phyloP scores from a whole-genome alignment of 2,113 vertebrate genomes.

The Furnarius figulus region DNA sequence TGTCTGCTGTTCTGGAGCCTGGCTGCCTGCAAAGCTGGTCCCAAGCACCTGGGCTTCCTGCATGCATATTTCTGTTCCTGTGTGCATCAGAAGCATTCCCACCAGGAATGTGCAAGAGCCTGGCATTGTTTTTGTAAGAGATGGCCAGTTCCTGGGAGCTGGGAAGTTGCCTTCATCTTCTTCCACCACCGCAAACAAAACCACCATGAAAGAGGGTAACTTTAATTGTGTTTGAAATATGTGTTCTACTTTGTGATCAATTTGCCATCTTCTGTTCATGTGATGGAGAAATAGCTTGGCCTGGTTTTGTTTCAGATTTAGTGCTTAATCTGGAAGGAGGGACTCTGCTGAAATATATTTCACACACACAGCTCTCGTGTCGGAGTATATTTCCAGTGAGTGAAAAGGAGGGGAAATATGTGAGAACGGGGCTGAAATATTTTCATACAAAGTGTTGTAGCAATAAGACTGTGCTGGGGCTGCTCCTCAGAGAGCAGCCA shows the following conservation, averaged over 20 bases:
- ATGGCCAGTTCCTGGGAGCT: neutral
- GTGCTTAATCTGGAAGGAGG: neutral
- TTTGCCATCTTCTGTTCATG: neutral
- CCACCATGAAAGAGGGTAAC: neutral
- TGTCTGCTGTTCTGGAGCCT: neutral
- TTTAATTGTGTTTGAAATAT: neutral
- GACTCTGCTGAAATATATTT: neutral
- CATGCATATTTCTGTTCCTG: neutral
- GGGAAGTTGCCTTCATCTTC: neutral
- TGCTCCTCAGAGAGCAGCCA: neutral
- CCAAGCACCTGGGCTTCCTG: neutral
- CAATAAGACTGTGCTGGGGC: slow-evolving; percentile 40
- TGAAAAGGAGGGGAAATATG: neutral
- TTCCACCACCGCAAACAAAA: neutral
- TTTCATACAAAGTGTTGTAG: slow-evolving; percentile 15
- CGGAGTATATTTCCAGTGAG: neutral
- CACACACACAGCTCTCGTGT: accelerated
- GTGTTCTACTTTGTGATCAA: neutral
- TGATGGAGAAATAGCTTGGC: neutral
- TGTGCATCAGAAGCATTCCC: neutral
- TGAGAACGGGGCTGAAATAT: neutral
- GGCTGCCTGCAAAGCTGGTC: neutral
- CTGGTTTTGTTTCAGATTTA: neutral
- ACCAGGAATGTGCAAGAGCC: neutral
- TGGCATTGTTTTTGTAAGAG: neutral